Evolutionary conservation across 2,888 invertebrate species (phyloP).

Genomic region (Chouioia cunea): DNA sequence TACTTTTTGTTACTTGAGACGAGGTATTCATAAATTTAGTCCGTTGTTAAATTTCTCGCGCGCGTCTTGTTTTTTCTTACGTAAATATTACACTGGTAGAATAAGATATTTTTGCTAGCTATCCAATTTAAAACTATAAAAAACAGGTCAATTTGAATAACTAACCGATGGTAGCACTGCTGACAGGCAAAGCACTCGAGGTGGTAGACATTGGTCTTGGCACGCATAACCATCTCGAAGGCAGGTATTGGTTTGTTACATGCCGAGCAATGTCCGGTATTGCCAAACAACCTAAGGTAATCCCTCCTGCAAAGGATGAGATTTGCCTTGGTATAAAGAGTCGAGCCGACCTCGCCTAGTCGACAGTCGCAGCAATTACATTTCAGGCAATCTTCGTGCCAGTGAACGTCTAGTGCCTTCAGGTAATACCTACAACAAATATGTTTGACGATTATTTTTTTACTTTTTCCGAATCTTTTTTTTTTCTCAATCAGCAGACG

Average conservation of each 20-base stretch:
- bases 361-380: conserved; percentile 98
- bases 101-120: not conserved
- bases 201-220: conserved; percentile 96
- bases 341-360: conserved; percentile 95
- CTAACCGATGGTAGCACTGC: conserved; percentile 97
- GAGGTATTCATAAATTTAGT: conserved; percentile 5
- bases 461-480: not conserved
- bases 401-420: conserved; percentile 92
- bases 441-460: not conserved
- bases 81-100: conserved; percentile 48
- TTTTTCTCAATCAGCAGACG: not conserved
- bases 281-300: conserved; percentile 96
- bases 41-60: too few relatives aligned
- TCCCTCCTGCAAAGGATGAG: conserved; percentile 95
- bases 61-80: too few relatives aligned
- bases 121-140: too few relatives aligned
- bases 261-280: conserved; percentile 96
- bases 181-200: conserved; percentile 98
- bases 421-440: conserved; percentile 85
- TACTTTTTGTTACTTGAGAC: too few relatives aligned
- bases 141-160: too few relatives aligned
- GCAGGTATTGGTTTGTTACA: conserved; percentile 98
- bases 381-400: conserved; percentile 99
- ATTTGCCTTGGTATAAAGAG: conserved; percentile 94
- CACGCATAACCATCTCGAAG: conserved; percentile 99